Evolutionary conservation across 2,888 invertebrate species (phyloP), one percentile per base, ranked within the genome.

Genomic region (Mythimna lalbum): DNA sequence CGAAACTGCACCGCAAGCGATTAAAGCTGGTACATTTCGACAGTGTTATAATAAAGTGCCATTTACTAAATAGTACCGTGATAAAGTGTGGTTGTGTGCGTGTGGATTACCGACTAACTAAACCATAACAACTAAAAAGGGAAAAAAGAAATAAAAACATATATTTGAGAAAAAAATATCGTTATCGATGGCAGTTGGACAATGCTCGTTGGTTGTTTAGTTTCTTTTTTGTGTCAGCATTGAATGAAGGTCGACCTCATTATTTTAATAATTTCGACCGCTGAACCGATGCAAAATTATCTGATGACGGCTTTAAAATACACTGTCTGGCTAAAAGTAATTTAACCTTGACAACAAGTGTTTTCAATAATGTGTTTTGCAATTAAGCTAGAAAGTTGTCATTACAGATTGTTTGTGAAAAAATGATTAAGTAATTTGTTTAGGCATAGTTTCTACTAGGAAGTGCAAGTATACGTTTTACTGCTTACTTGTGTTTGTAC

Each of bases 31-130:
- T 84, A 87, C 79, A 85, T 88, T 90, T 87, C 83, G 86, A 89
- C 86, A 87, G 92, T 92, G 83, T 85, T 85, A 88, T 81, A 87
- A 87, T 87, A 89, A 67, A 86, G 92, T 93, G 93, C 90, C 82
- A 86, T 87, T 88, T 80, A 81, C 78, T 82, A 80, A 82, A 83
- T 83, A 82, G 80, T 86, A 84, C 84, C 85, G 85, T 90, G 92
- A 93, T 93, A 93, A 93, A 94, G 90, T 94, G 95, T 95, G 95
- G 94, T 95, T 93, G 92, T 88, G 94, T 94, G 94, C 93, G 92
- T 93, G 92, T 92, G 90, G 78, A 78, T 89, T 85, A 91, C 91
- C 90, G 88, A 89, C 90, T 91, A 93, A 92, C 89, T 92, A 93
- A 93, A 93, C 91, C 90, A 91, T 89, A 87, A 89, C 73, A 83